Conservation (phyloP, 2,113 vertebrate genomes). For the mouse (Mus musculus) region DNA sequence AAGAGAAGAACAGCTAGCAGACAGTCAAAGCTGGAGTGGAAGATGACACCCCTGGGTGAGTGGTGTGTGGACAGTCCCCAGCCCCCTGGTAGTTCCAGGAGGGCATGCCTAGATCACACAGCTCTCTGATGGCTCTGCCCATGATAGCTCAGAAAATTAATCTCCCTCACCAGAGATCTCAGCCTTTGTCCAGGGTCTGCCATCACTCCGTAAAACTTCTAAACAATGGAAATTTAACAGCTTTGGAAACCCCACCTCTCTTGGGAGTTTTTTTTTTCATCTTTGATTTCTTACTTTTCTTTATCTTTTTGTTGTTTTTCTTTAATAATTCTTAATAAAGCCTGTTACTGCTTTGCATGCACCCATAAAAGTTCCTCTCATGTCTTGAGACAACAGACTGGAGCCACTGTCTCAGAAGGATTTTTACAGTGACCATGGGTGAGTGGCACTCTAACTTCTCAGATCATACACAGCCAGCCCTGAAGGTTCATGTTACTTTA, state of each 20-base stretch:
- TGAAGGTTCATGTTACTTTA: no score
- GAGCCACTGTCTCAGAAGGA: not conserved
- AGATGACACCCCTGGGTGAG: not conserved
- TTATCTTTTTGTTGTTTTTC: not conserved
- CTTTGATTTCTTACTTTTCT: not conserved
- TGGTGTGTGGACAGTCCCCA: not conserved
- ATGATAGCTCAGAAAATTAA: not conserved
- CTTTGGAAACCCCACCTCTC: not conserved
- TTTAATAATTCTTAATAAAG: not conserved
- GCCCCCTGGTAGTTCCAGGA: not conserved
- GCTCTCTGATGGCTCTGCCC: not conserved
- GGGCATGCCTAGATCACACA: not conserved
- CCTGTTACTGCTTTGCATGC: not conserved
- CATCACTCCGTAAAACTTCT: not conserved
- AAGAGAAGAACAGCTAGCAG: not conserved
- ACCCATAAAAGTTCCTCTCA: not conserved
- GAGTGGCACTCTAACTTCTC: not conserved
- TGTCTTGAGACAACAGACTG: not conserved
- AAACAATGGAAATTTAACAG: no score
- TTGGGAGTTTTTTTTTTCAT: not conserved
- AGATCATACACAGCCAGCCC: not conserved
- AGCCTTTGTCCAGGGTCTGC: not conserved
- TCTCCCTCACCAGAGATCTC: not conserved
- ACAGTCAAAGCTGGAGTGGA: not conserved
- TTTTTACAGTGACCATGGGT: not conserved